Conservation (phyloP, 2,888 invertebrate genomes). For the Neoitamus cyanurus region DNA sequence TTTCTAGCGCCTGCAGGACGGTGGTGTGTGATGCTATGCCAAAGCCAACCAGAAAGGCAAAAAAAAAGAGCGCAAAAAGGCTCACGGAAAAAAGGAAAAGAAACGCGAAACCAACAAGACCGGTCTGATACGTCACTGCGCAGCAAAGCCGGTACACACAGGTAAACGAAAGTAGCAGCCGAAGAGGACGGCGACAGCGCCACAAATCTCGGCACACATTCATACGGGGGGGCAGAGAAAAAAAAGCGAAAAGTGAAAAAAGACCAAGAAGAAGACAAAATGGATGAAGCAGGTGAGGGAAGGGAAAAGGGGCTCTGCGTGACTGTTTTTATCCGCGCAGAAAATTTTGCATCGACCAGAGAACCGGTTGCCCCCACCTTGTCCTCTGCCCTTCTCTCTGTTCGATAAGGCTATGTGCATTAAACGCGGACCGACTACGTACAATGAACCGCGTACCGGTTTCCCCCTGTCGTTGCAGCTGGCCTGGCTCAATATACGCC, state of each 20-base stretch:
- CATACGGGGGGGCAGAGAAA: not conserved
- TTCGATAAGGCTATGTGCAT: not conserved
- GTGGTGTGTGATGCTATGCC: not conserved
- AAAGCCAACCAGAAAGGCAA: not conserved
- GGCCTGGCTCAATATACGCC: not conserved
- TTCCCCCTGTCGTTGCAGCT: not conserved
- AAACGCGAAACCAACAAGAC: not conserved
- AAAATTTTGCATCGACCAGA: not conserved
- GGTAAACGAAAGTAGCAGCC: not conserved
- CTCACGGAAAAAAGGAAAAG: not conserved
- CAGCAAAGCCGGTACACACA: not conserved
- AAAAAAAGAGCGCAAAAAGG: not conserved
- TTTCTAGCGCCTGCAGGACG: constrained; percentile 1
- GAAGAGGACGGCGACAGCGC: not conserved
- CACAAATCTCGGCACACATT: not conserved
- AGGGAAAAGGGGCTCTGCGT: not conserved
- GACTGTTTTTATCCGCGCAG: constrained; percentile 3
- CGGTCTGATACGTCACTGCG: constrained; percentile 21
- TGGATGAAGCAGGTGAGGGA: not conserved
- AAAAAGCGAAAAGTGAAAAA: not conserved
- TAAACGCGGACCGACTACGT: not conserved
- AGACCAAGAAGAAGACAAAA: not conserved
- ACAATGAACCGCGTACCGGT: constrained; percentile 14
- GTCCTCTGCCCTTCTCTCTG: not conserved
- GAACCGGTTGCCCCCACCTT: not conserved